phyloP scores from a whole-genome alignment of 1,140 invertebrate species.

The Rhyacophila brunnea region DNA sequence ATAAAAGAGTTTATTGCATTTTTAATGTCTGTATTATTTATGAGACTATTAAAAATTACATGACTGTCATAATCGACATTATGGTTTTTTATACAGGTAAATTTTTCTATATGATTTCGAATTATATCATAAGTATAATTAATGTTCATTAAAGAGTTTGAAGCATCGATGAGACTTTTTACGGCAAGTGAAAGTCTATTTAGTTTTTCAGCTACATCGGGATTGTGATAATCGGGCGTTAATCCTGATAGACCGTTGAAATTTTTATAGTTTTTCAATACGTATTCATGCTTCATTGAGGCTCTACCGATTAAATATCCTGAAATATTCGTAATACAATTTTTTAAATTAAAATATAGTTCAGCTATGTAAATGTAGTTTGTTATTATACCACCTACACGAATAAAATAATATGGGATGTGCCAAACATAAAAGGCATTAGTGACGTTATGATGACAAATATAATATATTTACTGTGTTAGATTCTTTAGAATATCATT shows the following conservation, averaged over 20 bases:
- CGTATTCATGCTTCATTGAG: slow-evolving; percentile 28
- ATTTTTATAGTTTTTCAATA: slow-evolving; percentile 21
- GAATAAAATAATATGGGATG: no score
- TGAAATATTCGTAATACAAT: slow-evolving; percentile 1
- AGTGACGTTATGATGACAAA: no score
- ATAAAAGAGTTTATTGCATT: background rate
- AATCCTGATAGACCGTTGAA: slow-evolving; percentile 5
- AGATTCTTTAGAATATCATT: no score
- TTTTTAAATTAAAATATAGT: background rate
- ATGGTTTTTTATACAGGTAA: no score
- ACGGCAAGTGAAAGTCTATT: slow-evolving; percentile 1
- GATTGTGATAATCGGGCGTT: slow-evolving; percentile 3
- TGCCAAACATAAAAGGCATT: no score
- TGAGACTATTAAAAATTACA: no score
- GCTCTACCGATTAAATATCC: slow-evolving; percentile 22
- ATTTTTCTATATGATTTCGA: no score
- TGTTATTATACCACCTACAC: no score
- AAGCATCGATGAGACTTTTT: slow-evolving; percentile 12
- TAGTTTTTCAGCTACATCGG: slow-evolving; percentile 8
- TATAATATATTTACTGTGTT: no score
- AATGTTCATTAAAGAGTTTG: slow-evolving; percentile 10
- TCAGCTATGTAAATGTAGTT: background rate
- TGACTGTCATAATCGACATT: no score
- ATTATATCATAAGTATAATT: background rate
- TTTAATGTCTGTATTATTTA: no score